Evolutionary conservation across 2,113 vertebrate species (phyloP), one percentile per base, ranked within the genome.

Genomic region (Camelus dromedarius): DNA sequence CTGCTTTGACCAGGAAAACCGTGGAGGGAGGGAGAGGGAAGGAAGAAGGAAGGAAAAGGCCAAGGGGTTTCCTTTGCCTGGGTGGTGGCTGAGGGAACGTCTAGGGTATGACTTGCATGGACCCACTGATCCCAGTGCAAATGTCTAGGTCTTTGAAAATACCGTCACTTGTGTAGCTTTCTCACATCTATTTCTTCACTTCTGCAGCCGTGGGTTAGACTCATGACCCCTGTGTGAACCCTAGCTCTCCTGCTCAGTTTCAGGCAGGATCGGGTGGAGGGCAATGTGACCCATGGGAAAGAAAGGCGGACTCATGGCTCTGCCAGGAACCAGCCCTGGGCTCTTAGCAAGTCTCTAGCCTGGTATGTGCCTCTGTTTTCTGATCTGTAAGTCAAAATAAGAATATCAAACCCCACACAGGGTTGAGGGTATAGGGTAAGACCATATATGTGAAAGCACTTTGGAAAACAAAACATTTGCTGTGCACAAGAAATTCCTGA

Each of bases 201-300:
- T 62, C 6, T n/a, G 60, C 58, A 30, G n/a, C 0, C 0, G 26
- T 26, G 60, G 66, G 54, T 24, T 35, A 22, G 70, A 81, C 77
- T 77, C 67, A 10, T 81, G 9, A 56, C 95, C 94, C 87, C 75
- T 46, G 54, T 18, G 20, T 67, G 90, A 96, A 88, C 94, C 48
- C 32, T 20, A 8, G 8, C 88, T 58, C 4, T 85, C 32, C 58
- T 52, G 54, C 91, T 97, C 85, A 4, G 19, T 95, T 94, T 93
- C 94, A 82, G 67, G 50, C 88, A 82, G 52, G 94, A 89, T 88
- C 91, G 73, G 77, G 2, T 56, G 14, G 26, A 93, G 48, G 91
- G 60, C 94, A 60, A 38, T 8, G 62, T 82, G 75, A 90, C 92
- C 58, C 3, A 0, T 35, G 72, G 80, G 42, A 76, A 81, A 85